Evolutionary conservation across 2,113 vertebrate species (phyloP), one percentile per base, ranked within the genome.

Genomic region (Crotalus tigris): DNA sequence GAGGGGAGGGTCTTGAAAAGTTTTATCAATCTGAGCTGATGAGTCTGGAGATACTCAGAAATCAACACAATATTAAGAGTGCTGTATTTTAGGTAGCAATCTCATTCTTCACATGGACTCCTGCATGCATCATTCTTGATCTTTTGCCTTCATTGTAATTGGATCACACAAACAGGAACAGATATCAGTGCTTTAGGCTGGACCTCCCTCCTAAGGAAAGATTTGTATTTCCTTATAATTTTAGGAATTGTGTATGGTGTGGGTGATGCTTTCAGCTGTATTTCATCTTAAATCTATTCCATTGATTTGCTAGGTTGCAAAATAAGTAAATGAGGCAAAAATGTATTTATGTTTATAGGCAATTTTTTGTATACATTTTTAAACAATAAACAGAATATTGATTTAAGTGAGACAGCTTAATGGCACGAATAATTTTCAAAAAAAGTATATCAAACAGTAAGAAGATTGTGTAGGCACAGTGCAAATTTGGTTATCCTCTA

Each of bases 11-110:
- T 39, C 87, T 93, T 94, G 58, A 87, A 94, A 87, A 89, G 51
- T 93, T 93, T 95, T 90, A 92, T 87, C 58, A n/a, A 92, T 95
- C 92, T 15, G 89, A 33, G 87, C 92, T 87, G 86, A 75, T 24
- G 92, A 75, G 29, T 51, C 6, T 91, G 55, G 10, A 51, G 6
- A 91, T 46, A 24, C 85, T 57, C 85, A 5, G 1, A 17, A 53
- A 59, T 94, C 26, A 64, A 85, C 55, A 92, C 4, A 49, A 39
- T 57, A 17, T 21, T 93, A 94, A 81, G 49, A 92, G 92, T 88
- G 54, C 3, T 91, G 21, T 17, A 8, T 75, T 89, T 94, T 92
- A 90, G 91, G 95, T 87, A 90, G 59, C 59, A 93, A 54, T 90
- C 15, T 13, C 55, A 54, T 89, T 9, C 4, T 55, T 81, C 13